Evolutionary conservation across 2,888 invertebrate genomes (phyloP), one percentile per base, ranked within the genome.

Genomic region (Orthosia cruda): DNA sequence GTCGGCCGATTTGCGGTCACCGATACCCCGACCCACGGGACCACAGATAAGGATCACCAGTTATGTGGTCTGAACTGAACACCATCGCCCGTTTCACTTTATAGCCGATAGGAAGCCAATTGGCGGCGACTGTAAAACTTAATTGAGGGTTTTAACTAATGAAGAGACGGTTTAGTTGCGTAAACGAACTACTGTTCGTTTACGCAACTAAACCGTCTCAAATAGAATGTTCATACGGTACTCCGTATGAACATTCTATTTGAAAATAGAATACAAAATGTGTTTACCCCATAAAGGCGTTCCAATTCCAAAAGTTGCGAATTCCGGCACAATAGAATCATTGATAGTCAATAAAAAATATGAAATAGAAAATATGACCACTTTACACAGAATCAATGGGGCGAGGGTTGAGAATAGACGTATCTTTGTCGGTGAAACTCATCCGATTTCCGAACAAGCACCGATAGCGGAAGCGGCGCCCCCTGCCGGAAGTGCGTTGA

Each of bases 401-500:
- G 91, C 91, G 92, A 91, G 92, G 91, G 89, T 86, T 87, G 85
- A 79, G 88, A 92, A 91, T 93, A 92, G 93, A 93, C 91, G 91
- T 93, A 94, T 94, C 93, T 92, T 89, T 91, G 91, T 89, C 89
- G 89, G 88, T 85, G 88, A 87, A 91, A 89, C 90, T 93, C 94
- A 93, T 93, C 94, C 94, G 94, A 95, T 95, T 95, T 94, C 94
- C 95, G 94, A 93, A 93, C 93, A 92, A 89, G 91, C 89, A 88
- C 94, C 92, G 93, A 93, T 93, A 93, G 89, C 94, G 93, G 93
- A 94, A 92, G 91, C 91, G 90, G 91, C 91, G 91, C 92, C 93
- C 93, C 94, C 93, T 89, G 88, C 93, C 94, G 95, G 95, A 95
- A 92, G 95, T 93, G 95, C 95, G 94, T 92, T 92, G 95, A 95